A percentile compares a stretch with the other conserved stretches of the same genome.
Evolutionary conservation across 2,113 vertebrate genomes (phyloP).

Genomic region (Syrmaticus mikado): DNA sequence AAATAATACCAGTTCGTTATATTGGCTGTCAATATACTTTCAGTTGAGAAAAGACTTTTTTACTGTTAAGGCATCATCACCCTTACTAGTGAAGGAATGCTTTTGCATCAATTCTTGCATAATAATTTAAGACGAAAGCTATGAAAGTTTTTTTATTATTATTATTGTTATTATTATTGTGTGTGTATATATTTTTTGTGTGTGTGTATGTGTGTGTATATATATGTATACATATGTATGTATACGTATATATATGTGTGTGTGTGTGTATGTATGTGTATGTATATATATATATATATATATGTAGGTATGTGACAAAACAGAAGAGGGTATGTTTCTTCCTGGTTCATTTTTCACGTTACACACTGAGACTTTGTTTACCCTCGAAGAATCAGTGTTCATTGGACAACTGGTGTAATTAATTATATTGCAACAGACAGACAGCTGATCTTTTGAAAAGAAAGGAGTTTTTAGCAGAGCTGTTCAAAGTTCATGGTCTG

Average conservation of each 20-base stretch:
- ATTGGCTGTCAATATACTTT: neutral
- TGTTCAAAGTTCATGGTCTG: slow-evolving; percentile 55
- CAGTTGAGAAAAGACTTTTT: neutral
- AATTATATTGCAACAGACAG: slow-evolving; percentile 63
- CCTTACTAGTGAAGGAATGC: neutral
- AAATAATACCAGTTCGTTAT: neutral
- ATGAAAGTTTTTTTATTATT: neutral
- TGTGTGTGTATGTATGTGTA: too few species aligned
- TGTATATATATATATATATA: neutral
- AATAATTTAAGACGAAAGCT: neutral
- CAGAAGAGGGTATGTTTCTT: neutral
- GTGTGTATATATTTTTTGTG: neutral
- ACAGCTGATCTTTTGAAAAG: slow-evolving; percentile 52
- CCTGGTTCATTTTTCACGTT: neutral
- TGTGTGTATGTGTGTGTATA: neutral
- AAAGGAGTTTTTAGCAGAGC: slow-evolving; percentile 11
- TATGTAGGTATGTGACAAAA: neutral
- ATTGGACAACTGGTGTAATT: slow-evolving; percentile 21
- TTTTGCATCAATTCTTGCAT: neutral
- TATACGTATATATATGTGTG: neutral
- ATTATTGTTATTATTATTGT: neutral
- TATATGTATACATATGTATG: neutral
- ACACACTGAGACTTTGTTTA: neutral
- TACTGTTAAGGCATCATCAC: neutral
- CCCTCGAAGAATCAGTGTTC: neutral